Conservation (phyloP, 2,113 vertebrate genomes). For the Phaethon lepturus region DNA sequence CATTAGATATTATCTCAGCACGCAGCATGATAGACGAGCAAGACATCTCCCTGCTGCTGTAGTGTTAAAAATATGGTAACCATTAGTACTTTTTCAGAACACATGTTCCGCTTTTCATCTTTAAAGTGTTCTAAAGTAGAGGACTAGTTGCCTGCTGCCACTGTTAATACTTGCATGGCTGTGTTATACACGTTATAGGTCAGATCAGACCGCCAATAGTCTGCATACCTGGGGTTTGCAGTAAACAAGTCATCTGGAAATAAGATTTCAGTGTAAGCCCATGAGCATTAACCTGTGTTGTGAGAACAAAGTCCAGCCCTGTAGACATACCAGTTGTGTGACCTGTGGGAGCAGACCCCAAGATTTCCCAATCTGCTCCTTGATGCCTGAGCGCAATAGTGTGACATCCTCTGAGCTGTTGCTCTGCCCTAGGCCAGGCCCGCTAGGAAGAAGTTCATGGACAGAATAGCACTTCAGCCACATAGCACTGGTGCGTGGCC, state of each 20-base stretch:
- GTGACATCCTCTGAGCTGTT: not conserved
- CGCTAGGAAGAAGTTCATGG: not conserved
- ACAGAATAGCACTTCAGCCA: not conserved
- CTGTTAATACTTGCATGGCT: not conserved
- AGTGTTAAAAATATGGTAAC: not conserved
- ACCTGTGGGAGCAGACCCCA: not conserved
- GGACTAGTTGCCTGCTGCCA: not conserved
- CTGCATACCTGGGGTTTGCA: not conserved
- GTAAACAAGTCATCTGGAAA: not conserved
- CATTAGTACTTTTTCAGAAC: not conserved
- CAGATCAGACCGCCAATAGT: not conserved
- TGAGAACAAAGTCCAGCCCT: not conserved
- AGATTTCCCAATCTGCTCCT: not conserved
- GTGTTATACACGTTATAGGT: not conserved
- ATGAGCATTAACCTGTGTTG: not conserved
- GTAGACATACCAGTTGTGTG: fast-evolving
- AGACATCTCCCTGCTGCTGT: not conserved
- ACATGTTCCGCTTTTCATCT: not conserved
- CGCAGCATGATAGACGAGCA: not conserved
- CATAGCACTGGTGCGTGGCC: fast-evolving
- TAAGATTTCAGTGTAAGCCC: not conserved
- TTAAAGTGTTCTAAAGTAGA: not conserved
- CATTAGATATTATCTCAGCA: not conserved
- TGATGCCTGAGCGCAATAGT: not conserved
- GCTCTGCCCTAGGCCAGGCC: not conserved